These are phyloP conservation scores for Pongo pygmaeus DNA, from an alignment of 2,113 vertebrate species.

Conservation along the genomic window DNA sequence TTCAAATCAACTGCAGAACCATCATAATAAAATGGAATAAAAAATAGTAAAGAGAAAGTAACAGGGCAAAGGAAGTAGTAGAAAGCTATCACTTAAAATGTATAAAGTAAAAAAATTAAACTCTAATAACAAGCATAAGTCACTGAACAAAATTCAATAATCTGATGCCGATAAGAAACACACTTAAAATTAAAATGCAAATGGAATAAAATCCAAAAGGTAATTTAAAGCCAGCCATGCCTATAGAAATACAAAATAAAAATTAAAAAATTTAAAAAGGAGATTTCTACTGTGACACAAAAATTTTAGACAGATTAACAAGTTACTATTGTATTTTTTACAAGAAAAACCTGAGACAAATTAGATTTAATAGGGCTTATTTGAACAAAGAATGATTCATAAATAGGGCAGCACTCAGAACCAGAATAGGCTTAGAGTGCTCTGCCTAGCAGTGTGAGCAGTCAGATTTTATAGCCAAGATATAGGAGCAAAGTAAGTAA, in stretches of 20 bases:
- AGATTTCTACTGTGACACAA: neutral
- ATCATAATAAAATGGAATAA: neutral
- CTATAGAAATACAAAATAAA: neutral
- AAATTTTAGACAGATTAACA: neutral
- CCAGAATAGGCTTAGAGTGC: neutral
- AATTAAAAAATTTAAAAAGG: neutral
- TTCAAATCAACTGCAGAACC: slow-evolving; percentile 9
- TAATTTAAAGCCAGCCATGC: neutral
- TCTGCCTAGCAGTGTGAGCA: neutral
- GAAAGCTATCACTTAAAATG: neutral
- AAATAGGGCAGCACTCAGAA: neutral
- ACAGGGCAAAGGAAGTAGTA: neutral
- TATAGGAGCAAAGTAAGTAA: neutral
- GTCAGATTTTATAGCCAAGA: neutral
- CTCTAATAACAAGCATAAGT: neutral
- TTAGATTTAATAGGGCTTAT: neutral
- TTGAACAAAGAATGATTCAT: neutral
- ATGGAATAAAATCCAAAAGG: neutral
- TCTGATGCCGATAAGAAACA: neutral
- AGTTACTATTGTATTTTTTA: neutral
- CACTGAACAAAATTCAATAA: neutral
- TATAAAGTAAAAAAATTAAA: neutral
- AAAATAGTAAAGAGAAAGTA: neutral
- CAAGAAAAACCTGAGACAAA: neutral
- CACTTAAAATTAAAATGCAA: neutral